Base-by-base conservation (phyloP, 2,113 vertebrate species). In the Cyprinus carpio region DNA sequence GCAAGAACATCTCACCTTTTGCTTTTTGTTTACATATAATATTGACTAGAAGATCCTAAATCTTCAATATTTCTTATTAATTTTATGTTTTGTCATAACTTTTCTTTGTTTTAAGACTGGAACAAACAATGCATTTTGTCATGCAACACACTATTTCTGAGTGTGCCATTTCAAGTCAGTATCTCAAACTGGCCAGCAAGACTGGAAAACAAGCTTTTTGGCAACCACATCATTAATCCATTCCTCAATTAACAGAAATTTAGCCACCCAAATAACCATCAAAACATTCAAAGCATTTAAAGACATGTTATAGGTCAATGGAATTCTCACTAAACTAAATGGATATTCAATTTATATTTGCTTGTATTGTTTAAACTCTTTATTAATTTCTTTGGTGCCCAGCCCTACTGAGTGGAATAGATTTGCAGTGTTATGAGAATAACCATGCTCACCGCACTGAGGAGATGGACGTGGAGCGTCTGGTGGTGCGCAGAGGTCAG, bases 401-500 rank as follows among this genome's bases (percentile, higher is more conserved):
- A 94, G 94, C 46, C 80, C 27, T 91, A 18, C 90, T 92, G 23
- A 29, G 18, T 12, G 82, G 84, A 1, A 88, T 94, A 54, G 92
- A 96, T 69, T 80, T 94, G 79, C 94, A 94, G 58, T 87, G 91
- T 80, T 87, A 84, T 54, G 88, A 91, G 27, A 96, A 97, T 83
- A 96, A 96, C 92, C 91, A 82, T 58, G 91, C 87, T 34, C 96
- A 97, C 86, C 95, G 90, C 78, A 96, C 95, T 49, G 92, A 91
- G 51, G 95, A 96, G 81, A 95, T 96, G 18, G 95, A 93, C 84
- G 82, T 78, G 27, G 87, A 92, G 75, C 93, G 94, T 25, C 75
- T 93, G 84, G 93, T 97, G 29, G 79, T 96, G 18, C 95, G 96
- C 81, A 92, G 96, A 88, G 96, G 96, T 58, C 96, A 96, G 25